These are phyloP conservation scores for Odontophorus gujanensis DNA, from an alignment of 2,113 vertebrate genomes.

Conservation along the genomic window DNA sequence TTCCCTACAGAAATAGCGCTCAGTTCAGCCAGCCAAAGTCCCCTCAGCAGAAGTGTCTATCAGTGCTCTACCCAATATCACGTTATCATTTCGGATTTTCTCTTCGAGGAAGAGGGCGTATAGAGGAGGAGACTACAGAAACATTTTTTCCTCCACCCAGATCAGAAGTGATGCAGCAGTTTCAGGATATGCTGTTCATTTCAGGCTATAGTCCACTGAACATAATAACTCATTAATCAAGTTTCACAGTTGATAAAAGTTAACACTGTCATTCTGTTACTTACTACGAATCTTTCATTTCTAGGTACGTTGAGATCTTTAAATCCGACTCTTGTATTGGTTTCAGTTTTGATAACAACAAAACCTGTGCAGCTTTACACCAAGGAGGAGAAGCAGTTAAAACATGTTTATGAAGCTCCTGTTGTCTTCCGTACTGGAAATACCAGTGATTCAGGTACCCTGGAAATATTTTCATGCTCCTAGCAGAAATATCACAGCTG, in stretches of 20 bases:
- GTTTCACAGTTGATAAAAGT: background rate
- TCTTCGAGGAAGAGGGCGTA: background rate
- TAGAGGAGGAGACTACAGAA: background rate
- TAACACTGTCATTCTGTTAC: background rate
- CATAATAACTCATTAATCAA: background rate
- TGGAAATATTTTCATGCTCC: background rate
- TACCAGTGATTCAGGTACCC: background rate
- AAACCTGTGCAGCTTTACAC: background rate
- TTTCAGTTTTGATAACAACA: constrained; percentile 31
- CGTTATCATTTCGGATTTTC: background rate
- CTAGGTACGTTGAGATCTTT: background rate
- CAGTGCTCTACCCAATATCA: background rate
- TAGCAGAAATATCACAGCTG: background rate
- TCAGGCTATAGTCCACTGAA: background rate
- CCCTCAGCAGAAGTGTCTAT: constrained; percentile 4
- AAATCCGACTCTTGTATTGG: background rate
- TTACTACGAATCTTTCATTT: background rate
- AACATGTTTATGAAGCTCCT: background rate
- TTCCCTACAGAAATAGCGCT: constrained; percentile 36
- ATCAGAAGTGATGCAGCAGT: constrained; percentile 40
- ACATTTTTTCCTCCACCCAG: background rate
- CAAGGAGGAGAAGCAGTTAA: background rate
- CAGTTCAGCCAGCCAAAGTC: background rate
- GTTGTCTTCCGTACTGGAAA: background rate
- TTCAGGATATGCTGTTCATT: background rate